phyloP scores from a whole-genome alignment of 1,140 invertebrate species.

The Pseudomyrmex dendroicus region DNA sequence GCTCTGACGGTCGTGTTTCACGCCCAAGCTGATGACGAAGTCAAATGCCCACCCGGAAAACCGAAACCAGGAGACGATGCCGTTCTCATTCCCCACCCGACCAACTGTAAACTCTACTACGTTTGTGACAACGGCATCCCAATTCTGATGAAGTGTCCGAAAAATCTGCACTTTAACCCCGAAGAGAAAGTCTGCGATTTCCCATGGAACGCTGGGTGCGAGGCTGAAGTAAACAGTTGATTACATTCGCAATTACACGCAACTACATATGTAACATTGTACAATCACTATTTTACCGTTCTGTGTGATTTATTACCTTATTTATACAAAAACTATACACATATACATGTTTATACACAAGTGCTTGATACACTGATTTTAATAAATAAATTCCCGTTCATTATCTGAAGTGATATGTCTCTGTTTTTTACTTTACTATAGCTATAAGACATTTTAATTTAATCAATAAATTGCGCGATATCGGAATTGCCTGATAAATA shows the following conservation, averaged over 20 bases:
- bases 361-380: background rate
- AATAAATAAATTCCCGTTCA: constrained; percentile 11
- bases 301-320: background rate
- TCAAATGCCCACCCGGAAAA: constrained; percentile 64
- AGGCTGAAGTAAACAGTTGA: background rate
- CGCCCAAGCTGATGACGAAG: constrained; percentile 5
- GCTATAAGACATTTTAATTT: background rate
- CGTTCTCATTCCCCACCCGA: constrained; percentile 83
- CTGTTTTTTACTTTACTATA: background rate
- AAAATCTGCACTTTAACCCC: constrained; percentile 86
- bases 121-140: constrained; percentile 85
- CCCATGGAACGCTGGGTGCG: constrained; percentile 84
- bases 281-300: too few species aligned
- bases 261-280: background rate
- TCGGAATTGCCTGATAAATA: background rate
- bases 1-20: constrained; percentile 24
- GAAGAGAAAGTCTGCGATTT: constrained; percentile 86
- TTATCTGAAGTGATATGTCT: background rate
- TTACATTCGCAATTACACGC: too few species aligned
- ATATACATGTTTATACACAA: background rate
- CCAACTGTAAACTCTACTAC: constrained; percentile 87
- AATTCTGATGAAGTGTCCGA: constrained; percentile 84
- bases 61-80: constrained; percentile 64
- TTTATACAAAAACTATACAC: background rate
- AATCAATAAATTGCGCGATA: background rate